Conservation (phyloP, 2,888 invertebrate species). For the Branchinecta sandiegonensis region DNA sequence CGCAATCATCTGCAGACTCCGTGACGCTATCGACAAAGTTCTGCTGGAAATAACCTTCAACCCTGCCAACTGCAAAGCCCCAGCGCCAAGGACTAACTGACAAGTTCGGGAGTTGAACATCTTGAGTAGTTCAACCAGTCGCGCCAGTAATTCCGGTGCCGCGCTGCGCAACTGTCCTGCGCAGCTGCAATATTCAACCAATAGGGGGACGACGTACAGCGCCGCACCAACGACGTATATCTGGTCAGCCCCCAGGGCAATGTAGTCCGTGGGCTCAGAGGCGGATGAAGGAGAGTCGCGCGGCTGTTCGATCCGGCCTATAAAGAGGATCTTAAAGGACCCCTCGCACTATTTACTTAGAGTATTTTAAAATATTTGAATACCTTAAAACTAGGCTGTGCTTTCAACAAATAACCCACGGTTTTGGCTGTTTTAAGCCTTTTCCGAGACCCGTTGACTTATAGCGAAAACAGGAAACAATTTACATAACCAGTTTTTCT, state of each 20-base stretch:
- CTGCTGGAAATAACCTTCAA: slow-evolving; percentile 86
- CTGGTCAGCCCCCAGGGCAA: background rate
- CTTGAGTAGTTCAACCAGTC: slow-evolving; percentile 73
- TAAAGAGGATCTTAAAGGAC: background rate
- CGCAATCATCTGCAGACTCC: slow-evolving; percentile 59
- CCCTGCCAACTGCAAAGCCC: slow-evolving; percentile 86
- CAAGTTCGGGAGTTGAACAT: slow-evolving; percentile 77
- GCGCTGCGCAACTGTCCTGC: slow-evolving; percentile 60
- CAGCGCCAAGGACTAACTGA: slow-evolving; percentile 89
- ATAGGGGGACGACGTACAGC: slow-evolving; percentile 54
- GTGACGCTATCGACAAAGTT: slow-evolving; percentile 71
- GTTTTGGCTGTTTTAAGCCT: too few species aligned
- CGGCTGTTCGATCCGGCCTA: background rate
- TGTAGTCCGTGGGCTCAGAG: background rate
- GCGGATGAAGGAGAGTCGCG: background rate
- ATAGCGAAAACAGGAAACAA: too few species aligned
- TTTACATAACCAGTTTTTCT: too few species aligned
- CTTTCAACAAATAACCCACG: too few species aligned
- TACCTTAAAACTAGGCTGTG: too few species aligned
- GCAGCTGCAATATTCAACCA: slow-evolving; percentile 76
- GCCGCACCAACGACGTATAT: slow-evolving; percentile 31
- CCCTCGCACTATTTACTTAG: too few species aligned
- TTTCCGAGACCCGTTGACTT: too few species aligned
- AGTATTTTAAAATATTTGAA: too few species aligned
- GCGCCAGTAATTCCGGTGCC: slow-evolving; percentile 61